A percentile compares a stretch with the other conserved stretches of the same genome.
These are phyloP conservation scores for Hirtodrosophila alboralis DNA, from an alignment of 2,888 invertebrate species.

Conservation along the genomic window DNA sequence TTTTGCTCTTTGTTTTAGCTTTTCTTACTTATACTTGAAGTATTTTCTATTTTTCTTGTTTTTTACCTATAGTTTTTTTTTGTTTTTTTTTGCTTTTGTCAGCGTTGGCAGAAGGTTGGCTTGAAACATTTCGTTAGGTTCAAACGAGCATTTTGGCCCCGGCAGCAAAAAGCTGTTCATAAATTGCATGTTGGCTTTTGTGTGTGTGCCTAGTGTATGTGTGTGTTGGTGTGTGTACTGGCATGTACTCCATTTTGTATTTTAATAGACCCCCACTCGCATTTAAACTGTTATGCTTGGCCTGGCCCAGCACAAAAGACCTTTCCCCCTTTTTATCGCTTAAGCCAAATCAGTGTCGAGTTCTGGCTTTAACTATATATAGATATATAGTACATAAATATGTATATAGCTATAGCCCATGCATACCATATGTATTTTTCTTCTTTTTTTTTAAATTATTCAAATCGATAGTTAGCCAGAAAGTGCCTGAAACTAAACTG, in stretches of 20 bases:
- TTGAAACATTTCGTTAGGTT: conserved; percentile 67
- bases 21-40: conserved; percentile 22
- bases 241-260: conserved; percentile 75
- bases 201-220: conserved; percentile 7
- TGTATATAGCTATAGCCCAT: no score
- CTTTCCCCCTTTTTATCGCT: conserved; percentile 71
- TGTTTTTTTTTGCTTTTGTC: conserved; percentile 36
- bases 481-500: conserved; percentile 4
- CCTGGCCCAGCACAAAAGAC: conserved; percentile 65
- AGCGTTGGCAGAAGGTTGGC: conserved; percentile 35
- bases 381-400: conserved; percentile 3
- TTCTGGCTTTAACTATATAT: conserved; percentile 34
- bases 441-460: no score
- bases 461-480: conserved; percentile 40
- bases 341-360: conserved; percentile 76
- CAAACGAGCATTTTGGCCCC: conserved; percentile 77
- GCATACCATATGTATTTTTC: not conserved
- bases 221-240: conserved; percentile 28
- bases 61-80: conserved; percentile 8
- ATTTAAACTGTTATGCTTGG: conserved; percentile 80
- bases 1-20: conserved; percentile 15
- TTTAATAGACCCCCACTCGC: conserved; percentile 72
- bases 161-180: conserved; percentile 74
- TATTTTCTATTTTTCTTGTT: conserved; percentile 15
- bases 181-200: conserved; percentile 78